Evolutionary conservation across 2,797 vertebrate genomes (phyloP).

Genomic region (Centropyge bicolor): DNA sequence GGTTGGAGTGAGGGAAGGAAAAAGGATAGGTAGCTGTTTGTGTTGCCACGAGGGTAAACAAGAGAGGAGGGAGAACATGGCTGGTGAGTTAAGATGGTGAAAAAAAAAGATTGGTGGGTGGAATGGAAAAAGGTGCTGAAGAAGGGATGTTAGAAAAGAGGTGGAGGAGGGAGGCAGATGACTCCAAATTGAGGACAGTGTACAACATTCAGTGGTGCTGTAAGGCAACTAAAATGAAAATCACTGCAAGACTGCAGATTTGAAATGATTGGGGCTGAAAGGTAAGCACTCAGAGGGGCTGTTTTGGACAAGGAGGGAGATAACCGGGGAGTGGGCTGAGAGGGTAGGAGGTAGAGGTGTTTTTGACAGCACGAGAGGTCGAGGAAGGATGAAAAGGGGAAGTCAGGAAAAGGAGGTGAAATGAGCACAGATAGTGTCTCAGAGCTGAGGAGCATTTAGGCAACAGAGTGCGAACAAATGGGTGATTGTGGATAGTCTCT

Average conservation of each 20-base stretch:
- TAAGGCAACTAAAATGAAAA: constrained; percentile 72
- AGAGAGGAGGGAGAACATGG: constrained; percentile 26
- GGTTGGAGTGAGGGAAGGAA: constrained; percentile 2
- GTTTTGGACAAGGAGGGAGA: constrained; percentile 68
- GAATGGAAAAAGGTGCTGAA: constrained; percentile 47
- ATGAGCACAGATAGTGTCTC: constrained; percentile 44
- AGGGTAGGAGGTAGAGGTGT: constrained; percentile 64
- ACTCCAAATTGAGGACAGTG: constrained; percentile 61
- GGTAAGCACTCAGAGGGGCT: constrained; percentile 71
- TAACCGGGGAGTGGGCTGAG: constrained; percentile 62
- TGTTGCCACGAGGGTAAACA: constrained; percentile 68
- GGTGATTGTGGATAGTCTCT: constrained; percentile 6
- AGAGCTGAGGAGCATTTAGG: constrained; percentile 34
- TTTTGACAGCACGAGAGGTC: constrained; percentile 67
- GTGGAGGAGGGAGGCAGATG: constrained; percentile 41
- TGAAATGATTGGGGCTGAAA: constrained; percentile 76
- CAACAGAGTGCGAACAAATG: constrained; percentile 41
- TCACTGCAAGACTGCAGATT: constrained; percentile 58
- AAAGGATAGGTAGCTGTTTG: constrained; percentile 39
- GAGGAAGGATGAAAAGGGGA: constrained; percentile 38
- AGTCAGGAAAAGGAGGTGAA: constrained; percentile 47
- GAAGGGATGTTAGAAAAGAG: constrained; percentile 35
- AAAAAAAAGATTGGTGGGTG: constrained; percentile 35
- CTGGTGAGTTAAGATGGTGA: constrained; percentile 43
- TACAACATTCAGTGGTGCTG: constrained; percentile 53